Evolutionary conservation across 2,888 invertebrate genomes (phyloP).

Genomic region (Cheilosia variabilis): DNA sequence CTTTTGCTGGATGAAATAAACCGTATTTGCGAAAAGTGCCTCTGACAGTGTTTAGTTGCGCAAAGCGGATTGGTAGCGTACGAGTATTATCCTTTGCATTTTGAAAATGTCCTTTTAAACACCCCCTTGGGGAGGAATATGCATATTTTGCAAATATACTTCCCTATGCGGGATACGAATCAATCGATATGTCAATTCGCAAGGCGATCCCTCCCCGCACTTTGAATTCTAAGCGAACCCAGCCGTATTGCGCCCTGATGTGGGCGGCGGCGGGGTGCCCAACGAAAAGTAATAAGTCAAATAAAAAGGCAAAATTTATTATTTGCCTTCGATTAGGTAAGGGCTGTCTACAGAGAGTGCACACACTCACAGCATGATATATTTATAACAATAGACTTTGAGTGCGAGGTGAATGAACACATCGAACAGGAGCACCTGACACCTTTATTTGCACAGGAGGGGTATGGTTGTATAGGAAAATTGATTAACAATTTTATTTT

Average conservation of each 20-base stretch:
- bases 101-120: conserved; percentile 46
- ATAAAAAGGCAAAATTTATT: conserved; percentile 62
- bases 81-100: conserved; percentile 25
- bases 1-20: conserved; percentile 6
- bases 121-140: conserved; percentile 60
- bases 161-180: conserved; percentile 63
- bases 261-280: conserved; percentile 44
- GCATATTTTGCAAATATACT: conserved; percentile 73
- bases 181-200: conserved; percentile 54
- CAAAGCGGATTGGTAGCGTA: background rate
- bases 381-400: conserved; percentile 63
- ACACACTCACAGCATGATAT: conserved; percentile 23
- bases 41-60: background rate
- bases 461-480: conserved; percentile 35
- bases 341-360: conserved; percentile 3
- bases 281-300: conserved; percentile 68
- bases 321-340: conserved; percentile 69
- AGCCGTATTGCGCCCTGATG: background rate
- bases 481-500: conserved; percentile 47
- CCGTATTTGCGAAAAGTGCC: conserved; percentile 10
- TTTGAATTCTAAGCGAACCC: conserved; percentile 19
- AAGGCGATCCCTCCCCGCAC: conserved; percentile 6
- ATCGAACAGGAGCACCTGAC: conserved; percentile 33
- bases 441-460: conserved; percentile 26
- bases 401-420: conserved; percentile 64